Conservation (phyloP, 2,113 vertebrate genomes). For the Phrynosoma platyrhinos region DNA sequence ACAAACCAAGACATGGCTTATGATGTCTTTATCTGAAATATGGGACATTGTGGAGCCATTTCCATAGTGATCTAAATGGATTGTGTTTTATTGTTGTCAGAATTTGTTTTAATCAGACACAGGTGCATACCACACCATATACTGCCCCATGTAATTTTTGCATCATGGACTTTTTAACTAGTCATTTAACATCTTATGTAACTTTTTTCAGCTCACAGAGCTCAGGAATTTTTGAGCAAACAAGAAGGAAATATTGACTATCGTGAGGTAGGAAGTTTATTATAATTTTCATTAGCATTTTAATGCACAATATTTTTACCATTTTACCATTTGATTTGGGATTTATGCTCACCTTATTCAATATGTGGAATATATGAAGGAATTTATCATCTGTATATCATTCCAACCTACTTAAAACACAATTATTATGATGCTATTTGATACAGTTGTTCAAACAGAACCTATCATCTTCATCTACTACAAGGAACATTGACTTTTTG, state of each 20-base stretch:
- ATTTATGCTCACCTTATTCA: not conserved
- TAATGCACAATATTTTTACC: not conserved
- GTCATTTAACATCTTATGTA: constrained; percentile 21
- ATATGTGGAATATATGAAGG: not conserved
- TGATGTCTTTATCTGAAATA: too few relatives aligned
- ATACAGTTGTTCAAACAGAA: not conserved
- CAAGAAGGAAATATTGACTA: constrained; percentile 72
- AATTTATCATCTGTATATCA: constrained; percentile 37
- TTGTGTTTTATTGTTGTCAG: not conserved
- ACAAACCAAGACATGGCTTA: too few relatives aligned
- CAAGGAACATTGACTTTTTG: not conserved
- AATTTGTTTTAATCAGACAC: not conserved
- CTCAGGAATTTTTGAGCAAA: constrained; percentile 77
- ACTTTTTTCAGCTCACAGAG: constrained; percentile 79
- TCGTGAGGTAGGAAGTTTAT: constrained; percentile 72
- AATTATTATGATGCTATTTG: not conserved
- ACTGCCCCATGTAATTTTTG: not conserved
- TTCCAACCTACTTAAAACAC: not conserved
- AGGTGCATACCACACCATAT: too few relatives aligned
- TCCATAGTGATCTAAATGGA: not conserved
- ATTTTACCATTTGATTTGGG: too few relatives aligned
- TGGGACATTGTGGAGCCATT: not conserved
- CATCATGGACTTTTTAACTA: not conserved
- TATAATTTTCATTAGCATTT: not conserved
- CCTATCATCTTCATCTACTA: not conserved